phyloP scores from a whole-genome alignment of 1,140 invertebrate species.

The Habropoda laboriosa region DNA sequence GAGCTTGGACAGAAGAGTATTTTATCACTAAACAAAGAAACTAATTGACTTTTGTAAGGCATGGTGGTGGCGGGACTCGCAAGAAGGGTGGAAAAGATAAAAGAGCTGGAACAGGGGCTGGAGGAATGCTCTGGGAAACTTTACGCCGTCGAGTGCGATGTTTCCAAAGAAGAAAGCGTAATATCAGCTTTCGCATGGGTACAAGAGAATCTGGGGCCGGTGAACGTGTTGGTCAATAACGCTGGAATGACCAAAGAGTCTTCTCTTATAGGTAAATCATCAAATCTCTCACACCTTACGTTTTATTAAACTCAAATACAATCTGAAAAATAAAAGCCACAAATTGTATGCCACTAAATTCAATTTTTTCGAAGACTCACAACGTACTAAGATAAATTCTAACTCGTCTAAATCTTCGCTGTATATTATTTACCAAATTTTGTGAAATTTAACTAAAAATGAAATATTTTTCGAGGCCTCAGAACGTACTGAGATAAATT shows the following conservation, averaged over 20 bases:
- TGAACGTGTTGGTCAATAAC: slow-evolving; percentile 88
- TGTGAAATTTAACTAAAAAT: too few species aligned
- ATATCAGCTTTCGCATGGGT: slow-evolving; percentile 84
- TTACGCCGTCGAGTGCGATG: slow-evolving; percentile 82
- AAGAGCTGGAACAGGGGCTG: slow-evolving; percentile 64
- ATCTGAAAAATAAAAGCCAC: slow-evolving; percentile 9
- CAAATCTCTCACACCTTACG: neutral
- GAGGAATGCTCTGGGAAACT: slow-evolving; percentile 70
- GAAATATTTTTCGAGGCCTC: too few species aligned
- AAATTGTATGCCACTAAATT: too few species aligned
- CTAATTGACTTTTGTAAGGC: slow-evolving; percentile 70
- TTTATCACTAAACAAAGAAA: too few species aligned
- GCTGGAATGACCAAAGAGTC: slow-evolving; percentile 82
- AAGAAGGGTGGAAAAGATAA: slow-evolving; percentile 81
- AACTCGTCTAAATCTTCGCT: too few species aligned
- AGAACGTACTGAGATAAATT: too few species aligned
- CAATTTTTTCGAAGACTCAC: too few species aligned
- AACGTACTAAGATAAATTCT: too few species aligned
- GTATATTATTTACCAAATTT: too few species aligned
- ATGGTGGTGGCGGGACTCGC: slow-evolving; percentile 84
- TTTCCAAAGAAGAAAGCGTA: slow-evolving; percentile 85
- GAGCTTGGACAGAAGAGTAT: too few species aligned
- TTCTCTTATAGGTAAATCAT: slow-evolving; percentile 60
- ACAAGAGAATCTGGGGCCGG: slow-evolving; percentile 82
- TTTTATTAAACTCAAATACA: neutral